Conservation (phyloP, 2,797 vertebrate species). For the Melanotaenia parkinsoni region DNA sequence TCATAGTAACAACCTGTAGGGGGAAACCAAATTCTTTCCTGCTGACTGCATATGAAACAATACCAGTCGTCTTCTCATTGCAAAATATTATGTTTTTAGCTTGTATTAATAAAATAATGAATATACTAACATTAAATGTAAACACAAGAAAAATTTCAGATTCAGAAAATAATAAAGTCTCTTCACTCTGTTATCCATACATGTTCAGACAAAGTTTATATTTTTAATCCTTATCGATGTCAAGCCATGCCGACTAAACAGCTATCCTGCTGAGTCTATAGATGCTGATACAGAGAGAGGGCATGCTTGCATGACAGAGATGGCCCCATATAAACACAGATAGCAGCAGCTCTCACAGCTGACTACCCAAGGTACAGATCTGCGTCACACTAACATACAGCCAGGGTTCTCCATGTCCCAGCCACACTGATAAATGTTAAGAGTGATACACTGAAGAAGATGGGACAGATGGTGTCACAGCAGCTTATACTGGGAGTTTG, state of each 20-base stretch:
- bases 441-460: conserved; percentile 32
- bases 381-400: conserved; percentile 74
- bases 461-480: conserved; percentile 3
- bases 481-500: neutral
- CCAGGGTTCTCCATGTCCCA: conserved; percentile 69
- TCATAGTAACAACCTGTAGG: conserved; percentile 45
- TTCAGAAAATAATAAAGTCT: neutral
- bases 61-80: neutral
- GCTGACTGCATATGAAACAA: too few relatives aligned
- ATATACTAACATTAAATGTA: conserved; percentile 8
- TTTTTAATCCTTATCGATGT: conserved; percentile 63
- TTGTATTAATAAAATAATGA: neutral
- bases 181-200: conserved; percentile 7
- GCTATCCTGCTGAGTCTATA: conserved; percentile 79
- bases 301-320: conserved; percentile 57
- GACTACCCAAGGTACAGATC: conserved; percentile 74
- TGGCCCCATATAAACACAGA: conserved; percentile 72
- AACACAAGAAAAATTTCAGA: neutral
- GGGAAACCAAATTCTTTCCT: conserved; percentile 45
- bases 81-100: neutral
- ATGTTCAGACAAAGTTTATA: conserved; percentile 32
- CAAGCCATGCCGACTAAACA: conserved; percentile 76
- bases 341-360: conserved; percentile 61
- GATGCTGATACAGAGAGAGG: conserved; percentile 52
- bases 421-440: conserved; percentile 62